These are phyloP conservation scores for Argyrosomus regius DNA, from an alignment of 2,797 vertebrate genomes.

Conservation along the genomic window DNA sequence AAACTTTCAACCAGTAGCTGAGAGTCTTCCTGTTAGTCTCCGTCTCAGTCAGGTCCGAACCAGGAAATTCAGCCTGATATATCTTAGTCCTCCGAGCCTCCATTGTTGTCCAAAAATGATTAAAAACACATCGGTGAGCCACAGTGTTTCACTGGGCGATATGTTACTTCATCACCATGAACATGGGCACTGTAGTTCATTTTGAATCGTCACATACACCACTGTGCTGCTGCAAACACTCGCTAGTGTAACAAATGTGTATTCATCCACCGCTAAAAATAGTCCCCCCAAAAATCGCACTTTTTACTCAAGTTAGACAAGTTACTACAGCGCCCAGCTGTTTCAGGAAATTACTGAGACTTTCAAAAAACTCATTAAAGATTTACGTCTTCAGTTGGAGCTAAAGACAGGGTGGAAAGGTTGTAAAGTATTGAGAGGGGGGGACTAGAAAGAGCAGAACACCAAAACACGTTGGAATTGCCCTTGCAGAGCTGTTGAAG, in stretches of 20 bases:
- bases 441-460: not conserved
- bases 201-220: not conserved
- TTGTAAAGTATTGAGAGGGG: not conserved
- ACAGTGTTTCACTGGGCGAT: too few species aligned
- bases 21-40: not conserved
- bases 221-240: not conserved
- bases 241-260: not conserved
- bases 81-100: too few species aligned
- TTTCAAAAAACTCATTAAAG: not conserved
- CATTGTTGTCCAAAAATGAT: too few species aligned
- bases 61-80: not conserved
- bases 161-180: not conserved
- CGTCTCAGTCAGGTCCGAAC: not conserved
- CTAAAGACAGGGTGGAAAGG: not conserved
- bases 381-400: not conserved
- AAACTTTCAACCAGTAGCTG: not conserved
- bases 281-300: not conserved
- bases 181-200: not conserved
- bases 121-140: too few species aligned
- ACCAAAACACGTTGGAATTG: not conserved
- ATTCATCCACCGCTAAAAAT: not conserved
- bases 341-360: not conserved
- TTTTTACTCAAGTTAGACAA: not conserved
- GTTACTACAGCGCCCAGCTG: not conserved
- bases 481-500: not conserved